Base-by-base conservation (phyloP, 2,113 vertebrate species). In the Labrus mixtus region DNA sequence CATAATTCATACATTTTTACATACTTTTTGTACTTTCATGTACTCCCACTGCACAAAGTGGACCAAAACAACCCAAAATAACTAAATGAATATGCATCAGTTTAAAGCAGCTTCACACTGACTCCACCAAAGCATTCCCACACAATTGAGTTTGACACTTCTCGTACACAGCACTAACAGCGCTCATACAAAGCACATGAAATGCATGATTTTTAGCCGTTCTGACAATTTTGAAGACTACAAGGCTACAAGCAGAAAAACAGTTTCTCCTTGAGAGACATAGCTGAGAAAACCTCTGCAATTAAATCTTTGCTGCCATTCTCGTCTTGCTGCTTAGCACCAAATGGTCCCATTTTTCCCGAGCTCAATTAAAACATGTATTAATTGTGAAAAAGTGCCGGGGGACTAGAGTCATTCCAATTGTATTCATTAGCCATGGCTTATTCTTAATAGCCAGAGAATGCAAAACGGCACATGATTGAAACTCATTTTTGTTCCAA, bases 361-460 rank as follows among this genome's bases (percentile, higher is more conserved):
- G 8, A 36, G 57, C 76, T 89, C 78, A 88, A 90, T 90, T 90
- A 87, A 87, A 91, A 81, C 60, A 11, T 72, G 69, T 82, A 79
- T 83, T 89, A 76, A 87, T 91, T 90, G 83, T 70, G 53, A 75
- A 75, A 80, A 71, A 68, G 62, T 73, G 23, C 76, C 61, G 9
- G n/a, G 81, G 86, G 68, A 75, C 37, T 61, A 1, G 16, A 78
- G 55, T 87, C 62, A 62, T 79, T 89, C 67, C 57, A 69, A 73
- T 69, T 45, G 62, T 13, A 72, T 89, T 90, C 86, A 89, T 91
- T 91, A 91, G 67, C 66, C 65, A 57, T 37, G 74, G 68, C 55
- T 89, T 77, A 62, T 69, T 77, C 37, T 78, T 79, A 86, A 79
- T 83, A 76, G 81, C 56, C 22, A 0, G 45, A 45, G 20, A 81